A percentile compares a stretch with the other conserved stretches of the same genome.
Evolutionary conservation across 1,140 invertebrate species (phyloP).

Genomic region (Drosophila chauvacae): DNA sequence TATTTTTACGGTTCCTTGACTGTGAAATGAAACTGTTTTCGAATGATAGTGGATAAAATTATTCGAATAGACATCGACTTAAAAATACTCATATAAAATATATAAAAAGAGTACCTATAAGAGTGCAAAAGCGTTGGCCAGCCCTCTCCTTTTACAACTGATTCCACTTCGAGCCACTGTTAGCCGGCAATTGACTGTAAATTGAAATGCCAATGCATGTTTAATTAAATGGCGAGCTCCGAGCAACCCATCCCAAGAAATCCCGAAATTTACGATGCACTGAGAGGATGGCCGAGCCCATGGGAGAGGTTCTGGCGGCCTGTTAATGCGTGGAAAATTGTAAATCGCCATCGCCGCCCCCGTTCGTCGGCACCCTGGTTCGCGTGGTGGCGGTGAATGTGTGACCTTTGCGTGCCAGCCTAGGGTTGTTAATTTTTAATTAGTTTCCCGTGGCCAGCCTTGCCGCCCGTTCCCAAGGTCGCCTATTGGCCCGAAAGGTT

Average conservation of each 20-base stretch:
- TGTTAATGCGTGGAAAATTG: constrained; percentile 64
- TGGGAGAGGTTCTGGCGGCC: constrained; percentile 10
- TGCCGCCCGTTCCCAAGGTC: constrained; percentile 37
- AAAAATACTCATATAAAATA: not conserved
- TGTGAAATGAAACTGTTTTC: not conserved
- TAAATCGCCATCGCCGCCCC: constrained; percentile 25
- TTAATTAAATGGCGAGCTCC: constrained; percentile 55
- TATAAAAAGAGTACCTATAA: not conserved
- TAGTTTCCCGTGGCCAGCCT: constrained; percentile 39
- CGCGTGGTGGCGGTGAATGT: constrained; percentile 2
- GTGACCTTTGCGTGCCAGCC: constrained; percentile 72
- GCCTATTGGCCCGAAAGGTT: constrained; percentile 66
- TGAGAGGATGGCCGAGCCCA: constrained; percentile 5
- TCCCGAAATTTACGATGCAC: constrained; percentile 35
- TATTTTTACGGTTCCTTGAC: too few relatives aligned
- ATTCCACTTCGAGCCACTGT: constrained; percentile 29
- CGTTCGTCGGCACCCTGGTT: constrained; percentile 8
- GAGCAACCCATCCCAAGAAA: constrained; percentile 1
- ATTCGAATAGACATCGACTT: too few relatives aligned
- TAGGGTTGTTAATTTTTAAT: constrained; percentile 79
- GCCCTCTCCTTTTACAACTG: constrained; percentile 6
- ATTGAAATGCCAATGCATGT: constrained; percentile 64
- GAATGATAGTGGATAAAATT: too few relatives aligned
- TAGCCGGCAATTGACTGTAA: constrained; percentile 43
- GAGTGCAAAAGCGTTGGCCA: not conserved